Conservation (phyloP, 92 coral and sea anemone genomes). For the Zoanthus gigantus region DNA sequence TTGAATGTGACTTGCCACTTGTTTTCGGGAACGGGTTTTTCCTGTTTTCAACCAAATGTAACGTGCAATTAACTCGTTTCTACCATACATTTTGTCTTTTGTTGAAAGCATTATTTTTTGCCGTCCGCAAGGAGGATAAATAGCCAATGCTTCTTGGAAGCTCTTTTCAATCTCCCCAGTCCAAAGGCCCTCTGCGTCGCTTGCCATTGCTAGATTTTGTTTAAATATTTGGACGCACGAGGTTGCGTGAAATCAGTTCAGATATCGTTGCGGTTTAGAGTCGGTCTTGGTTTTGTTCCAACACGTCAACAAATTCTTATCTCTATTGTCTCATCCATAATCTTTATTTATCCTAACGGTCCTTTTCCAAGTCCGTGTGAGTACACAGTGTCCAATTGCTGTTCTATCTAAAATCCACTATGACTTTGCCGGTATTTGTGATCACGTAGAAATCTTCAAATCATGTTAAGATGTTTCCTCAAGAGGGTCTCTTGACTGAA, state of each 20-base stretch:
- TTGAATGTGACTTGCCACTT: conserved; percentile 99
- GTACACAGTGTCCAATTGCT: neutral
- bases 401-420: neutral
- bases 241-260: conserved; percentile 3
- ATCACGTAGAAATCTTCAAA: neutral
- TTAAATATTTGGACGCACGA: too few relatives aligned
- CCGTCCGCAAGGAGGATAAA: conserved; percentile 99
- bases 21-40: conserved; percentile 95
- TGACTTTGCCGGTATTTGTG: neutral
- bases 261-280: neutral
- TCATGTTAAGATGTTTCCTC: neutral
- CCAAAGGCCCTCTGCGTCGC: conserved; percentile 95
- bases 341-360: neutral
- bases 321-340: conserved; percentile 7
- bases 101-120: conserved; percentile 99
- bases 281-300: neutral
- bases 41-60: conserved; percentile 99
- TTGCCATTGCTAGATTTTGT: conserved; percentile 36
- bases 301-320: neutral
- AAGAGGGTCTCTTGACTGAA: neutral
- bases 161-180: conserved; percentile 98
- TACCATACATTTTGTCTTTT: conserved; percentile 99
- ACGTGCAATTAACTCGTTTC: conserved; percentile 96
- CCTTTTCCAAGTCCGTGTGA: neutral
- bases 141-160: conserved; percentile 98